phyloP scores from a whole-genome alignment of 2,113 vertebrate species.

The Oncorhynchus mykiss region DNA sequence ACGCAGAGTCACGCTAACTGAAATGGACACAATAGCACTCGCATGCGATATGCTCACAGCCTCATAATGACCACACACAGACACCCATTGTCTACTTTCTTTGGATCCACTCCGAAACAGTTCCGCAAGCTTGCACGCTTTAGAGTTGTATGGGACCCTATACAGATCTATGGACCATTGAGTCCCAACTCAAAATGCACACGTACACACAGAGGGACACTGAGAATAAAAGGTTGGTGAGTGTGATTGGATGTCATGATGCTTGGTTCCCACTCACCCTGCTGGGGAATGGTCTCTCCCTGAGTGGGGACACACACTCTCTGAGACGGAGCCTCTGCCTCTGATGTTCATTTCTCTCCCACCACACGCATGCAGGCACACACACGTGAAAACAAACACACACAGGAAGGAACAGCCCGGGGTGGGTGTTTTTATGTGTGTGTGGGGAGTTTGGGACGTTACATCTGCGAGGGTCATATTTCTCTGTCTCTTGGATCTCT shows the following conservation, averaged over 20 bases:
- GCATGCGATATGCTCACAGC: too few species aligned
- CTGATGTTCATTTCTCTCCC: neutral
- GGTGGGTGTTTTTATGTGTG: slow-evolving; percentile 4
- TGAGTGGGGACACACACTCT: neutral
- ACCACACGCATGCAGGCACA: neutral
- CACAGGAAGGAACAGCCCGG: neutral
- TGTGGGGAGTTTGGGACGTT: neutral
- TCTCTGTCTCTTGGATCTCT: neutral
- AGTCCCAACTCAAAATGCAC: neutral
- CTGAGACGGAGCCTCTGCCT: neutral
- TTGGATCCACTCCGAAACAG: too few species aligned
- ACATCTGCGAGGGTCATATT: neutral
- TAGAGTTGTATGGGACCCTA: neutral
- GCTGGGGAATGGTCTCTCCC: too few species aligned
- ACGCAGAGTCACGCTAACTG: neutral
- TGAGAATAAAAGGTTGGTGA: too few species aligned
- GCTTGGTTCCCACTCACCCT: too few species aligned
- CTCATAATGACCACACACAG: too few species aligned
- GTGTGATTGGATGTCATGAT: too few species aligned
- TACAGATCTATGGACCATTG: neutral
- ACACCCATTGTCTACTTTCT: too few species aligned
- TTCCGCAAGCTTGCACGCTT: neutral
- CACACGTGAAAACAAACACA: slow-evolving; percentile 7
- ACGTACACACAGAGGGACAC: neutral
- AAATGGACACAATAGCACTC: neutral